phyloP scores from a whole-genome alignment of 2,797 vertebrate genomes.

The Siniperca undulata region DNA sequence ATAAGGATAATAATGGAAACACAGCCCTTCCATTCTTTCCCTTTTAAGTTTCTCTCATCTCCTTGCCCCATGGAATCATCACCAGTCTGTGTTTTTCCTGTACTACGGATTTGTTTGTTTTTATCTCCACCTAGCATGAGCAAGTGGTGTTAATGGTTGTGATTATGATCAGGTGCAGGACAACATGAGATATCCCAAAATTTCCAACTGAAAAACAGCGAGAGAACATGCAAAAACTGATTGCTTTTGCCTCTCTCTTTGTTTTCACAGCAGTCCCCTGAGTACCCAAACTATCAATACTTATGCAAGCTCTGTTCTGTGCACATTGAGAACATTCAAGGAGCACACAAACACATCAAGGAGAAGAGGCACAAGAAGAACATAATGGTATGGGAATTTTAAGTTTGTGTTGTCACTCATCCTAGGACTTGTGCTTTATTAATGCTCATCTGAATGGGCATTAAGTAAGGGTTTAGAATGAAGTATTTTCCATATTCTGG shows the following conservation, averaged over 20 bases:
- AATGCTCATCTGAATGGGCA: not conserved
- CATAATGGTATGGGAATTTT: conserved; percentile 84
- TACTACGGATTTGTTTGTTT: not conserved
- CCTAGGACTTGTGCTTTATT: not conserved
- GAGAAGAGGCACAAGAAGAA: conserved; percentile 99
- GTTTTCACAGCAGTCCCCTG: conserved; percentile 91
- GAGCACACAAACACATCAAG: conserved; percentile 99
- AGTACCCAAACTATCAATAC: conserved; percentile 97
- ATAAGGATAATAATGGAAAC: no score
- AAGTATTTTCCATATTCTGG: not conserved
- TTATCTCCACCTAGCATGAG: not conserved
- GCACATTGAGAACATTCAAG: conserved; percentile 98
- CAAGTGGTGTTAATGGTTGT: not conserved
- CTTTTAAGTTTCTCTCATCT: not conserved
- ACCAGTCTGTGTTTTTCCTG: not conserved
- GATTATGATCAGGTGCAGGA: not conserved
- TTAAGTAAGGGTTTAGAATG: not conserved
- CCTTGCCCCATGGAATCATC: not conserved
- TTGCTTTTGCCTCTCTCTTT: conserved; percentile 13
- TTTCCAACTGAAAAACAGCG: not conserved
- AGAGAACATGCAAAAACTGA: conserved; percentile 5
- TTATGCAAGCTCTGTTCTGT: conserved; percentile 98
- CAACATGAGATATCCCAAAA: not conserved
- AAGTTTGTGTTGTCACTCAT: conserved; percentile 40
- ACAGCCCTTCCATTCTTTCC: no score